phyloP scores from a whole-genome alignment of 2,888 invertebrate genomes.

The Leptopterna dolabrata region DNA sequence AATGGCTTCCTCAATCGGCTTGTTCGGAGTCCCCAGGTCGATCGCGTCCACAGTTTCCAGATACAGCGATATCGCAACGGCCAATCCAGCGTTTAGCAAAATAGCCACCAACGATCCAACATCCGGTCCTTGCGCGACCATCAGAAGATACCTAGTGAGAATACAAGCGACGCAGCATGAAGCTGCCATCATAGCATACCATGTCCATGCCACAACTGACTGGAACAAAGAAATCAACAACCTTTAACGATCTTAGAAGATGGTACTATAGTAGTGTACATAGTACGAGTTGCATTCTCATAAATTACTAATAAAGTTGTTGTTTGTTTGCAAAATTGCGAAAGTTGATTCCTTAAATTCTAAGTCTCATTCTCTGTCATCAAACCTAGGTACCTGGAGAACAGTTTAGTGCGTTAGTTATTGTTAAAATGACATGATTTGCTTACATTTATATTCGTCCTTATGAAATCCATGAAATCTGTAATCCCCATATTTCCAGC shows the following conservation, averaged over 20 bases:
- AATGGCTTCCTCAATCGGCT: conserved; percentile 4
- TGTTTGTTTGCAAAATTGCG: no score
- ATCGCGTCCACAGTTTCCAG: not conserved
- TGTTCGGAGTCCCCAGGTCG: not conserved
- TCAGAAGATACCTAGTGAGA: not conserved
- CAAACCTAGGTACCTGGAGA: no score
- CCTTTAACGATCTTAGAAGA: not conserved
- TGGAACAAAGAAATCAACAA: not conserved
- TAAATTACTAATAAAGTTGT: no score
- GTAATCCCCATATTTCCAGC: not conserved
- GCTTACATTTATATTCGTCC: not conserved
- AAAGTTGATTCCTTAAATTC: no score
- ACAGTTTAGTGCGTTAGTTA: no score
- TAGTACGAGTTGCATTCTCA: no score
- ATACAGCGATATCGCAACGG: not conserved
- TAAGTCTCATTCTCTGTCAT: no score
- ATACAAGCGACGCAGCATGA: conserved; percentile 2
- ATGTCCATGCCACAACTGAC: not conserved
- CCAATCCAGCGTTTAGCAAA: not conserved
- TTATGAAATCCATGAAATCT: not conserved
- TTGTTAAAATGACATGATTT: not conserved
- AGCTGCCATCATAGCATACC: not conserved
- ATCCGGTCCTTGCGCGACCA: not conserved
- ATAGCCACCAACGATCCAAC: not conserved
- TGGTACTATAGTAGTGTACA: no score